A percentile compares a stretch with the other conserved stretches of the same genome.
These are phyloP conservation scores for Conus canariensis DNA, from an alignment of 2,888 invertebrate genomes.

Conservation along the genomic window DNA sequence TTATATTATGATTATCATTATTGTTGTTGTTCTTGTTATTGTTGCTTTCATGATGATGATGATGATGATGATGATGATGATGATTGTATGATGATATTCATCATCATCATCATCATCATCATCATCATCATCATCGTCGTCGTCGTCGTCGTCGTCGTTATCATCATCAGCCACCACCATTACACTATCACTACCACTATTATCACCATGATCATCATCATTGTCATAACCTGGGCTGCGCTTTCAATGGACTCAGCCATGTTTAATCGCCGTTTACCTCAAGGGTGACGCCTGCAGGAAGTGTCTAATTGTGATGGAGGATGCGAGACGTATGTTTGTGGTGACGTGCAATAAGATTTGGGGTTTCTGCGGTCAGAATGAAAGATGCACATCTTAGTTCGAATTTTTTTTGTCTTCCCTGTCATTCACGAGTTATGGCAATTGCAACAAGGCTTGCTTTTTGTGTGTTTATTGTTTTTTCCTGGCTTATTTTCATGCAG, in stretches of 20 bases:
- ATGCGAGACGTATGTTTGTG: constrained; percentile 17
- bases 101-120: not conserved
- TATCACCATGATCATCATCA: not conserved
- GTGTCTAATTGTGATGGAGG: not conserved
- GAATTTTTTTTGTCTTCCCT: not conserved
- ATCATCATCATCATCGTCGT: not conserved
- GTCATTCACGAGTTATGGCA: no score
- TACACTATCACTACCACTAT: not conserved
- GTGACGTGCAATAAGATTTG: constrained; percentile 30
- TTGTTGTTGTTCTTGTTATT: no score
- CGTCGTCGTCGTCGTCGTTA: not conserved
- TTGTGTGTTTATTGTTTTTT: no score
- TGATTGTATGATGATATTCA: no score
- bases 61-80: no score
- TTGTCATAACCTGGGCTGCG: not conserved
- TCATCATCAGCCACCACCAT: not conserved
- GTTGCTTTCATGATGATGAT: no score
- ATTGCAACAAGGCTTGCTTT: no score
- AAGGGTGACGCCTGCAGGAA: not conserved
- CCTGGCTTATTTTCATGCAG: no score
- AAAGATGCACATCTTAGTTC: not conserved
- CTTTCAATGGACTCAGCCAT: not conserved
- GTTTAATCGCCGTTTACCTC: not conserved
- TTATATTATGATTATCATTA: no score
- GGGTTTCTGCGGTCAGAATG: constrained; percentile 12